Evolutionary conservation across 2,888 invertebrate species (phyloP).

Genomic region (Orchestes rusci): DNA sequence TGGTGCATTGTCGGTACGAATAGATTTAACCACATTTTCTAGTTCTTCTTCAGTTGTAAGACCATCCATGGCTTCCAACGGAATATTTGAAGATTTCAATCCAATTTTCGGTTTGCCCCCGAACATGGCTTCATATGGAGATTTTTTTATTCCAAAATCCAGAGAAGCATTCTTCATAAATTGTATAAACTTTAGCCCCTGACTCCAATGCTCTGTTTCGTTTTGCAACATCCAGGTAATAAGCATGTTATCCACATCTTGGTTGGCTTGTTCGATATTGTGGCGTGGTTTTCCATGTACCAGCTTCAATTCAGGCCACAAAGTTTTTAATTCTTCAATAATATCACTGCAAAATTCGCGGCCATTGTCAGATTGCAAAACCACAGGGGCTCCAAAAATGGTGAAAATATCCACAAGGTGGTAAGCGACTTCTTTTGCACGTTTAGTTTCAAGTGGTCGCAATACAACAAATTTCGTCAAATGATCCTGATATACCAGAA

Average conservation of each 20-base stretch:
- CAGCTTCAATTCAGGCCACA: conserved; percentile 21
- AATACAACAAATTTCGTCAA: conserved; percentile 30
- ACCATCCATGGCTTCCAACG: conserved; percentile 11
- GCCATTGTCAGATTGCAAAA: conserved; percentile 32
- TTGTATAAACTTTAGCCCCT: conserved; percentile 14
- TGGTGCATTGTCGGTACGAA: conserved; percentile 3
- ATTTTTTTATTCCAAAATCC: conserved; percentile 13
- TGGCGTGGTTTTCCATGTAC: conserved; percentile 23
- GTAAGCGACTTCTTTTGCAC: conserved; percentile 27
- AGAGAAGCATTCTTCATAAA: conserved; percentile 16
- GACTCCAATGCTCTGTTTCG: conserved; percentile 10
- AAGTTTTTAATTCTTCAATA: conserved; percentile 7
- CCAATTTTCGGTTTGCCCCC: conserved; percentile 14
- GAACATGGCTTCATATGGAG: conserved; percentile 20
- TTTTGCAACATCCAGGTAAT: conserved; percentile 13
- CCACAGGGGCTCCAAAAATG: conserved; percentile 30
- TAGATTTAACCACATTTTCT: conserved; percentile 8
- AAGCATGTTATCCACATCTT: conserved; percentile 14
- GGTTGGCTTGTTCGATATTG: conserved; percentile 13
- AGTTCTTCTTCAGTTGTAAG: conserved; percentile 15
- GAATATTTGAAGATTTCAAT: conserved; percentile 14
- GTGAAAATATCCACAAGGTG: conserved; percentile 29
- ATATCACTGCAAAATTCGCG: conserved; percentile 13
- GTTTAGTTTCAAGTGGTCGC: conserved; percentile 28
- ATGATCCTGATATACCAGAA: conserved; percentile 23